Conservation (phyloP, 2,888 invertebrate species). For the Stictocephala bisonia region DNA sequence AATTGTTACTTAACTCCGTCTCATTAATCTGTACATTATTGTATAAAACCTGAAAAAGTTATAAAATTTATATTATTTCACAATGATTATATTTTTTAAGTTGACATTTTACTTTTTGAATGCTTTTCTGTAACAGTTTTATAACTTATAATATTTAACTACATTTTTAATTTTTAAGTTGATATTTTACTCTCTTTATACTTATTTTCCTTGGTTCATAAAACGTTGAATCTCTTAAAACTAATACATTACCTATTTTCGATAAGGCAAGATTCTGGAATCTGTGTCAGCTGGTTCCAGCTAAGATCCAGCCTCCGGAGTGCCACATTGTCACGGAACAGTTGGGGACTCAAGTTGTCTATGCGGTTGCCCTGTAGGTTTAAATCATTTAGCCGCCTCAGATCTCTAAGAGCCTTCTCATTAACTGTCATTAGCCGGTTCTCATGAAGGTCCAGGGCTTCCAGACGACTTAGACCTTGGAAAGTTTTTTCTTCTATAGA, state of each 20-base stretch:
- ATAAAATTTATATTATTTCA: no score
- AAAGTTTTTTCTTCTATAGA: conserved; percentile 73
- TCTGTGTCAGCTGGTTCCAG: conserved; percentile 77
- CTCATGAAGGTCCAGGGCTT: conserved; percentile 78
- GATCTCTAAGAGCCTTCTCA: conserved; percentile 63
- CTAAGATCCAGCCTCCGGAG: conserved; percentile 79
- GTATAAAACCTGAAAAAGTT: no score
- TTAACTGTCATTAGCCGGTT: conserved; percentile 79
- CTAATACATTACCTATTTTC: conserved; percentile 63
- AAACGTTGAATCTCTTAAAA: background rate
- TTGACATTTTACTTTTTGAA: no score
- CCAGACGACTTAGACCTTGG: conserved; percentile 75
- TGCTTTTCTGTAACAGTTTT: no score
- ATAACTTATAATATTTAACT: no score
- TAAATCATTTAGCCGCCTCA: conserved; percentile 67
- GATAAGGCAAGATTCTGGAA: conserved; percentile 73
- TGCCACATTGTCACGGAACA: conserved; percentile 74
- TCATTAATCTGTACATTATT: no score
- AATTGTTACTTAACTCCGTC: no score
- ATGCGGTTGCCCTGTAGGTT: conserved; percentile 82
- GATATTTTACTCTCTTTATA: no score
- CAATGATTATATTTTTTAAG: no score
- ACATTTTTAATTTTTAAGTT: no score
- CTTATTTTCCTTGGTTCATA: background rate
- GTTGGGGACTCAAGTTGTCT: conserved; percentile 75